A percentile compares a stretch with the other conserved stretches of the same genome.
Conservation (phyloP, 2,113 vertebrate species). For the Enhydra lutris region DNA sequence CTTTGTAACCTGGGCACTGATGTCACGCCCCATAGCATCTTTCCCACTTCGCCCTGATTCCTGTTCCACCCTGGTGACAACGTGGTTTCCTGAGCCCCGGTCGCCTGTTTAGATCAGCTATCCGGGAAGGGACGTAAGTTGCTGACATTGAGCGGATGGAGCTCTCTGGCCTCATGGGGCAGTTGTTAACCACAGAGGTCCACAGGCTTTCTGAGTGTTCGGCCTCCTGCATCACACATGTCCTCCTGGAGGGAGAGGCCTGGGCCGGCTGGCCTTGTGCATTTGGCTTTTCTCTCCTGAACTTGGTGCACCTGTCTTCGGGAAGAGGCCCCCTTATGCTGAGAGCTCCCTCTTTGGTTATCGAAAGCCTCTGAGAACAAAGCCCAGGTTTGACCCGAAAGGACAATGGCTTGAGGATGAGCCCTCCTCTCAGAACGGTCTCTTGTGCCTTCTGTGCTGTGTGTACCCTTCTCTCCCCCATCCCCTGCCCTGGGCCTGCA, state of each 20-base stretch:
- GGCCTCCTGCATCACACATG: not conserved
- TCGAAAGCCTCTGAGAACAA: not conserved
- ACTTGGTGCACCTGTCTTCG: too few relatives aligned
- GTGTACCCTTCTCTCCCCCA: accelerated
- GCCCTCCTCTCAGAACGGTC: accelerated
- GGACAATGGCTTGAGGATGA: not conserved
- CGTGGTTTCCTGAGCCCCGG: not conserved
- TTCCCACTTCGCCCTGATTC: not conserved
- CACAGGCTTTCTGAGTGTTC: not conserved
- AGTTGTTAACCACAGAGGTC: not conserved
- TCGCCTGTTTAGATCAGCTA: not conserved
- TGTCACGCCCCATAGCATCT: not conserved
- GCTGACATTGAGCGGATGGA: not conserved
- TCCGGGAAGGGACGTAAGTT: not conserved
- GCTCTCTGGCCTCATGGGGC: not conserved
- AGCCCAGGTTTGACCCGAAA: not conserved
- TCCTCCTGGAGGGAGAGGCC: not conserved
- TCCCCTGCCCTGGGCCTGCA: not conserved
- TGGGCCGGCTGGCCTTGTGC: not conserved
- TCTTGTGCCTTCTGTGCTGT: not conserved
- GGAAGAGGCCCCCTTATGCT: not conserved
- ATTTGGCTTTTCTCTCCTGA: not conserved
- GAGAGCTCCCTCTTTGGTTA: too few relatives aligned
- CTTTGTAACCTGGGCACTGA: not conserved
- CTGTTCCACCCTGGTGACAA: not conserved